phyloP scores from a whole-genome alignment of 2,888 invertebrate species.

The Plemyria rubiginata region DNA sequence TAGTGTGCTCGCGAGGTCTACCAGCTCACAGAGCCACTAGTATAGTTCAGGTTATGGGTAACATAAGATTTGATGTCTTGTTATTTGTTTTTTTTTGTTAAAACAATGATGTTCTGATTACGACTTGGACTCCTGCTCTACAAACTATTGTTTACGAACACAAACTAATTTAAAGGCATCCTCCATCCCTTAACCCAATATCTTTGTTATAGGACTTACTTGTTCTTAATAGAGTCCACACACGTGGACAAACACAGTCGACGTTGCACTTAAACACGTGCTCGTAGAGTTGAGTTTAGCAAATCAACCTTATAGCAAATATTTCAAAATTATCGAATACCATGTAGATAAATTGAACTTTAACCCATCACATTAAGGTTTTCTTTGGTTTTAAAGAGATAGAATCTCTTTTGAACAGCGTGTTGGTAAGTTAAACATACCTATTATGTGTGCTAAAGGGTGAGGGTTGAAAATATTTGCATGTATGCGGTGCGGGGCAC shows the following conservation, averaged over 20 bases:
- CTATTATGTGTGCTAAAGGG: not conserved
- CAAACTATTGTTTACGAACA: conserved; percentile 31
- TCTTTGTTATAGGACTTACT: conserved; percentile 40
- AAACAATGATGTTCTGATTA: not conserved
- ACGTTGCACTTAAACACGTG: conserved; percentile 11
- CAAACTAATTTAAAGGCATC: conserved; percentile 31
- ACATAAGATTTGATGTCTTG: no score
- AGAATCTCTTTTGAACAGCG: conserved; percentile 17
- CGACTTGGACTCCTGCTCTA: conserved; percentile 25
- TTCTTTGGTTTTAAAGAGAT: not conserved
- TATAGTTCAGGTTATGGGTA: no score
- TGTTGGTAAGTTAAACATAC: conserved; percentile 21
- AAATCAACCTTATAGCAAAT: not conserved
- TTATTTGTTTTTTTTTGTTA: no score
- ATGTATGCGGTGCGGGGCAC: not conserved
- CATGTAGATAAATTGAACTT: conserved; percentile 4
- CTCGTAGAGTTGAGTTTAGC: not conserved
- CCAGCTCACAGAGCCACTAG: no score
- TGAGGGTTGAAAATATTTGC: not conserved
- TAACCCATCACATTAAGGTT: conserved; percentile 2
- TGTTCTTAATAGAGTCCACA: conserved; percentile 16
- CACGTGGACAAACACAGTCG: not conserved
- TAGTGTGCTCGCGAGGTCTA: no score
- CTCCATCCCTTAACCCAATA: conserved; percentile 32
- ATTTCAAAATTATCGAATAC: no score